These are phyloP conservation scores for Neomorphus geoffroyi DNA, from an alignment of 2,797 vertebrate genomes.

Conservation along the genomic window DNA sequence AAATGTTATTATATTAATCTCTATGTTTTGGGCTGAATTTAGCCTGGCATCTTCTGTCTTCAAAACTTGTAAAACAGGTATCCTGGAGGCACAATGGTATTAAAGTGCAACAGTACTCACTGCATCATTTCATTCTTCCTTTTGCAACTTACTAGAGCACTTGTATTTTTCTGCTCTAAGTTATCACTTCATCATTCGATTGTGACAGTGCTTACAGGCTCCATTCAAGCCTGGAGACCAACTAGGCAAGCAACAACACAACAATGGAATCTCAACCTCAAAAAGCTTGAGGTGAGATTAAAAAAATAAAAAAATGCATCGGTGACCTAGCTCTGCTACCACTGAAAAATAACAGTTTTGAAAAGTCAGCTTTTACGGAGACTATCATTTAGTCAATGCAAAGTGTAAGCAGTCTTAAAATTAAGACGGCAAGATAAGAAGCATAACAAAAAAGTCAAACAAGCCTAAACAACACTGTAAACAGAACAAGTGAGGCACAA, in stretches of 20 bases:
- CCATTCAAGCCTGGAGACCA: neutral
- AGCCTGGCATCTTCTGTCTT: slow-evolving; percentile 28
- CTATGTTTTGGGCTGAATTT: neutral
- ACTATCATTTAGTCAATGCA: neutral
- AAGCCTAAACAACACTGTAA: neutral
- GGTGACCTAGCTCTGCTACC: neutral
- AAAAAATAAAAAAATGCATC: neutral
- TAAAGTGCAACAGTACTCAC: neutral
- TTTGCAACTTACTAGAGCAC: neutral
- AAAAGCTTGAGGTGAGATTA: neutral
- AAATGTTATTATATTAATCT: slow-evolving; percentile 32
- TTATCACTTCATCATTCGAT: neutral
- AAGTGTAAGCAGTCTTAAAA: neutral
- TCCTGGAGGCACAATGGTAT: neutral
- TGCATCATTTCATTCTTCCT: slow-evolving; percentile 6
- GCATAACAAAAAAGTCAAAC: neutral
- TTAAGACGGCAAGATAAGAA: neutral
- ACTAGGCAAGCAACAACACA: neutral
- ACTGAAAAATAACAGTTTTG: neutral
- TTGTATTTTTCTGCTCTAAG: neutral
- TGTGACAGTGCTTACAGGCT: neutral
- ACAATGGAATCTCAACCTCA: neutral
- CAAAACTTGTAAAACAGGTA: neutral
- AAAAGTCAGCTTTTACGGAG: neutral
- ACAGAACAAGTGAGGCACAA: neutral